Evolutionary conservation across 1,140 invertebrate species (phyloP).

Genomic region (Drosophila kanapiae): DNA sequence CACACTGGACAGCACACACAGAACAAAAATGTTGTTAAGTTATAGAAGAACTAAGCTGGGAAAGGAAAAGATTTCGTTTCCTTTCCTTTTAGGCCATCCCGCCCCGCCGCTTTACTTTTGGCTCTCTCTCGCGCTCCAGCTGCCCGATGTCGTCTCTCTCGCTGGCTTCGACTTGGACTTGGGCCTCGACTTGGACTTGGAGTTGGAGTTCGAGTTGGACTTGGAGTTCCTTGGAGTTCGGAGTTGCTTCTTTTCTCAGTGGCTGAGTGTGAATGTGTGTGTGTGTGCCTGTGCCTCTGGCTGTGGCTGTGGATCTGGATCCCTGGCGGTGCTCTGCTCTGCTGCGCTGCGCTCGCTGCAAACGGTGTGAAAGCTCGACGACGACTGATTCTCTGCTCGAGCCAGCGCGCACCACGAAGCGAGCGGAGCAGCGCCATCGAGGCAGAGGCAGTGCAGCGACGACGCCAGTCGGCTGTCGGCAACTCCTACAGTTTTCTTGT

Average conservation of each 20-base stretch:
- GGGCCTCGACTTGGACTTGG: conserved; percentile 8
- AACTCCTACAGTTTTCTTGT: conserved; percentile 50
- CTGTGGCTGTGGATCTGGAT: conserved; percentile 36
- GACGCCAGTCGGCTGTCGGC: conserved; percentile 55
- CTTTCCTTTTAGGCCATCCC: neutral
- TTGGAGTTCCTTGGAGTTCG: neutral
- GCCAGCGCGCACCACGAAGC: conserved; percentile 75
- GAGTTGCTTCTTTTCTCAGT: conserved; percentile 43
- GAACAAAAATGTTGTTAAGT: conserved; percentile 22
- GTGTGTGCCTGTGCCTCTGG: conserved; percentile 21
- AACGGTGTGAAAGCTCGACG: conserved; percentile 85
- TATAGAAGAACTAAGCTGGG: conserved; percentile 25
- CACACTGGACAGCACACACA: conserved; percentile 16
- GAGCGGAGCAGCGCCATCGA: conserved; percentile 11
- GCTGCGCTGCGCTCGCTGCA: conserved; percentile 71
- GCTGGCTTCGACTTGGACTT: neutral
- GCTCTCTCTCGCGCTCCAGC: conserved; percentile 17
- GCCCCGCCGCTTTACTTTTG: conserved; percentile 45
- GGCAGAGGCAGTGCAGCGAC: conserved; percentile 14
- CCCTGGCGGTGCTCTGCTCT: conserved; percentile 44
- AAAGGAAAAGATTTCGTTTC: conserved; percentile 20
- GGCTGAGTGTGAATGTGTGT: conserved; percentile 9
- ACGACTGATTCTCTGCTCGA: conserved; percentile 77
- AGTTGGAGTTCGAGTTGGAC: neutral
- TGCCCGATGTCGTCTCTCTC: neutral